Percentiles rank a stretch among this genome's conserved stretches.
These are phyloP conservation scores for Poecile atricapillus DNA, from an alignment of 2,113 vertebrate genomes.

Conservation along the genomic window DNA sequence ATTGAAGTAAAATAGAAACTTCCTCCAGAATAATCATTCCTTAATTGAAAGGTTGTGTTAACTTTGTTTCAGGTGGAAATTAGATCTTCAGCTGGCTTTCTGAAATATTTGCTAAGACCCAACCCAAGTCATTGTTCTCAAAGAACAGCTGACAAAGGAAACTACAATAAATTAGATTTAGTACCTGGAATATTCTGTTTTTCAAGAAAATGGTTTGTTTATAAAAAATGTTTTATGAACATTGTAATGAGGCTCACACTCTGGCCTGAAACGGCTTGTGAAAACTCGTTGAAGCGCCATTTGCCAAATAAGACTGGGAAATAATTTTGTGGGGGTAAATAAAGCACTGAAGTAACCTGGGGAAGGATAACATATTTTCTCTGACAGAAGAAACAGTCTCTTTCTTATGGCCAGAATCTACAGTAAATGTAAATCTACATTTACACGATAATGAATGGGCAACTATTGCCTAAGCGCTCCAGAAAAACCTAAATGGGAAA, in stretches of 20 bases:
- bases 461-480: not conserved
- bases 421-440: not conserved
- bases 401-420: not conserved
- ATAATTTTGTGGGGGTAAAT: not conserved
- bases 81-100: not conserved
- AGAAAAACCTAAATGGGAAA: not conserved
- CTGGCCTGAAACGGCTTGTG: not conserved
- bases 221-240: not conserved
- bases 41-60: not conserved
- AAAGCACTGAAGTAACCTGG: not conserved
- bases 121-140: conserved; percentile 12
- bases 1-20: not conserved
- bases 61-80: conserved; percentile 17
- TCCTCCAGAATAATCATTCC: not conserved
- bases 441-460: not conserved
- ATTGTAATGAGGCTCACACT: not conserved
- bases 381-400: not conserved
- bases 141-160: not conserved
- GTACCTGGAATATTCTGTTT: not conserved
- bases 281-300: not conserved
- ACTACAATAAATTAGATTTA: not conserved
- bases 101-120: conserved; percentile 34
- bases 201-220: not conserved
- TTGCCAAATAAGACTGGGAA: not conserved
- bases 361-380: not conserved